phyloP scores from a whole-genome alignment of 1,140 invertebrate species.

The Drosophila ironensis region DNA sequence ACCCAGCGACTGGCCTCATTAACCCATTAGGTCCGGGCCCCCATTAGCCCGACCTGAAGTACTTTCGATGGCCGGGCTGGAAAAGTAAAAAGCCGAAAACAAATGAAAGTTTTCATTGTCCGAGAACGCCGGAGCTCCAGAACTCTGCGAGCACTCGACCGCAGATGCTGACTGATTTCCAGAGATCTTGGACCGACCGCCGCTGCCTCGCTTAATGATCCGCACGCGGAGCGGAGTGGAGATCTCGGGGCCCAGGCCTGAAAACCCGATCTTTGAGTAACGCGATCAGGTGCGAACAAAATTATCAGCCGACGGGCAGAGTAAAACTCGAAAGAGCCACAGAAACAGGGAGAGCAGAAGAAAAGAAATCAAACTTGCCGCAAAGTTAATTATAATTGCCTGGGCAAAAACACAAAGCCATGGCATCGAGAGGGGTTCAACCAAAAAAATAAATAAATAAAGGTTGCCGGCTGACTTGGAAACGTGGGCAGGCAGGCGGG shows the following conservation, averaged over 20 bases:
- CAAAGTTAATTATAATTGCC: slow-evolving; percentile 79
- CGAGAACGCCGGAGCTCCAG: slow-evolving; percentile 32
- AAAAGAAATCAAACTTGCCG: slow-evolving; percentile 72
- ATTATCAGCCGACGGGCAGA: slow-evolving; percentile 52
- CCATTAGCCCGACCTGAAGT: slow-evolving; percentile 41
- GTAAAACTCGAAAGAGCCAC: slow-evolving; percentile 6
- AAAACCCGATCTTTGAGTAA: slow-evolving; percentile 54
- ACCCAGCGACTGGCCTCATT: slow-evolving; percentile 25
- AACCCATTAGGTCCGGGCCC: slow-evolving; percentile 34
- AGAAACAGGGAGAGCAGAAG: slow-evolving; percentile 7
- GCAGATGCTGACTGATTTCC: slow-evolving; percentile 34
- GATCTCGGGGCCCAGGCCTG: background rate
- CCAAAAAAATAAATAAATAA: slow-evolving; percentile 30
- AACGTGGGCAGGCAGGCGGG: slow-evolving; percentile 37
- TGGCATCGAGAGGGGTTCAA: background rate
- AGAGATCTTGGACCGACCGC: background rate
- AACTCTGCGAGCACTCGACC: slow-evolving; percentile 33
- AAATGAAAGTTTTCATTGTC: slow-evolving; percentile 71
- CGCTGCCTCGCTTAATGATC: slow-evolving; percentile 47
- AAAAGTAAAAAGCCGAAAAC: slow-evolving; percentile 63
- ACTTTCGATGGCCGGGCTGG: slow-evolving; percentile 46
- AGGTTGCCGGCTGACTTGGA: slow-evolving; percentile 21
- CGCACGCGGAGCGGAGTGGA: slow-evolving; percentile 32
- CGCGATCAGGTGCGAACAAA: slow-evolving; percentile 79
- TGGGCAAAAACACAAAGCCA: slow-evolving; percentile 64